These are phyloP conservation scores for Horisme vitalbata DNA, from an alignment of 2,888 invertebrate genomes.

Conservation along the genomic window DNA sequence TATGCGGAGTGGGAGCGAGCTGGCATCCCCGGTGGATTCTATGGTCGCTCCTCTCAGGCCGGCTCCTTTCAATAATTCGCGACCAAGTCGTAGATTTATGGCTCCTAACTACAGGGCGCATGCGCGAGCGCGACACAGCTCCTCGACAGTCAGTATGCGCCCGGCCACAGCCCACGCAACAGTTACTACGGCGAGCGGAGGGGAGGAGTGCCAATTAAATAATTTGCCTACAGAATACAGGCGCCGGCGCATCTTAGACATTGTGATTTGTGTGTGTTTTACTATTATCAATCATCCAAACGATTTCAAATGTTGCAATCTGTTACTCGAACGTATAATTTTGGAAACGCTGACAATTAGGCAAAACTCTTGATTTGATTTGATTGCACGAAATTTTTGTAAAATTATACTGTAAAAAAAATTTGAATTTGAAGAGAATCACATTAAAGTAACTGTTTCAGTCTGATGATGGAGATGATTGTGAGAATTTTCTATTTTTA, in stretches of 20 bases:
- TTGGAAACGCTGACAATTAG: constrained; percentile 22
- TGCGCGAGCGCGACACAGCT: constrained; percentile 5
- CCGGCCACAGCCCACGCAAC: background rate
- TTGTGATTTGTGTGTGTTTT: constrained; percentile 58
- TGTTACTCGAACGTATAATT: constrained; percentile 40
- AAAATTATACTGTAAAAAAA: background rate
- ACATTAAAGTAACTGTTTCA: no score
- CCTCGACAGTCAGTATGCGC: constrained; percentile 26
- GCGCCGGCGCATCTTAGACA: constrained; percentile 37
- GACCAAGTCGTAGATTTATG: constrained; percentile 73
- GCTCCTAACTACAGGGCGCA: constrained; percentile 69
- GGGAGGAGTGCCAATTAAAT: constrained; percentile 65
- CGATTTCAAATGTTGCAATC: constrained; percentile 41
- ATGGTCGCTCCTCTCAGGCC: constrained; percentile 33
- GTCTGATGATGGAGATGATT: no score
- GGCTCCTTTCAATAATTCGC: constrained; percentile 78
- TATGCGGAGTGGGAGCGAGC: no score
- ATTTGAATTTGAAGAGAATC: background rate
- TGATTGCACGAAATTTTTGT: constrained; percentile 10
- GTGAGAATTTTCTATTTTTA: constrained; percentile 2
- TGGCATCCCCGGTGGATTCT: constrained; percentile 1
- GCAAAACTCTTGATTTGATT: constrained; percentile 19
- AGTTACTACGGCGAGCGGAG: constrained; percentile 13
- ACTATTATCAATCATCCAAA: constrained; percentile 46
- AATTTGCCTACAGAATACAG: constrained; percentile 67